A percentile compares a stretch with the other conserved stretches of the same genome.
phyloP scores from a whole-genome alignment of 2,797 vertebrate species.

The Craterocephalus amniculus region DNA sequence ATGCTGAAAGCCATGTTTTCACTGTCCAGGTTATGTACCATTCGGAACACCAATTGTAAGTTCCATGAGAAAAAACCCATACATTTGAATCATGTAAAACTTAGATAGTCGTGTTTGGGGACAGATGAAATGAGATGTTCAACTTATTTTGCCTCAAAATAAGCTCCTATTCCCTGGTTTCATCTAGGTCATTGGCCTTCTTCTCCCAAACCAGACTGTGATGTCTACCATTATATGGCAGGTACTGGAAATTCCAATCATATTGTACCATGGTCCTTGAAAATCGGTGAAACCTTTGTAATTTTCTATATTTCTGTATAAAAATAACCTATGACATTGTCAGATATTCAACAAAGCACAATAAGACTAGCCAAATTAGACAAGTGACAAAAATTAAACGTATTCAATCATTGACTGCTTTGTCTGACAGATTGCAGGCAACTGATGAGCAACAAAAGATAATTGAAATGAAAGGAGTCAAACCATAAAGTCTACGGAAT shows the following conservation, averaged over 20 bases:
- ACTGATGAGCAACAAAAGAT: no score
- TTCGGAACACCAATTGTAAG: constrained; percentile 99
- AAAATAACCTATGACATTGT: background rate
- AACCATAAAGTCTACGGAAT: no score
- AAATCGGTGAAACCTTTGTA: background rate
- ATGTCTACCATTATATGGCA: constrained; percentile 97
- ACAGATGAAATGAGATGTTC: constrained; percentile 62
- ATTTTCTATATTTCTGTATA: constrained; percentile 10
- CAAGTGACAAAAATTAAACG: no score
- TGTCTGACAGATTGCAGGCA: no score
- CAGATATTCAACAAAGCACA: background rate
- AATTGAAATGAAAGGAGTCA: no score
- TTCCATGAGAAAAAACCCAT: constrained; percentile 64
- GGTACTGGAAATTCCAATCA: constrained; percentile 79
- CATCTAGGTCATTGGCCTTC: constrained; percentile 94
- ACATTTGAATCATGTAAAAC: constrained; percentile 42
- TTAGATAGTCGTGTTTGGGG: constrained; percentile 46
- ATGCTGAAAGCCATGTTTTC: constrained; percentile 53
- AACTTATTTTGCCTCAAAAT: constrained; percentile 75
- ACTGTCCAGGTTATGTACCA: constrained; percentile 92
- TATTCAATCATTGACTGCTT: background rate
- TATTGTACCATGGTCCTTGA: constrained; percentile 1
- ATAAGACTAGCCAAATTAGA: background rate
- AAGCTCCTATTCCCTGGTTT: constrained; percentile 73
- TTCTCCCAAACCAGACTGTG: constrained; percentile 95